Base-by-base conservation (phyloP, 2,797 vertebrate genomes). In the Scyliorhinus canicula region DNA sequence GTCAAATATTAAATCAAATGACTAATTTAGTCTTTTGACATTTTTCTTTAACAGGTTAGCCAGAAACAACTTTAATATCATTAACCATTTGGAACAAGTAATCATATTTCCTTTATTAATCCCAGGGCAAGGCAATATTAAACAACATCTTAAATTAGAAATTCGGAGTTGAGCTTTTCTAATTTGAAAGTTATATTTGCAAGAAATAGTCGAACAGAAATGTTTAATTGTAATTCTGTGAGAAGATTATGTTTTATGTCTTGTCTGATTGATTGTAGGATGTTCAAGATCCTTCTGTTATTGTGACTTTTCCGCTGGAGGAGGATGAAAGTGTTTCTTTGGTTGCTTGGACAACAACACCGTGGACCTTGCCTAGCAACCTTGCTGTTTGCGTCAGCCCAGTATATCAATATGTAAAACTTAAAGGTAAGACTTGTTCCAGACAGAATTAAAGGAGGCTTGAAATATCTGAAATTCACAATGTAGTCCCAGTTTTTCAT, bases 341-440 rank as follows among this genome's bases (percentile, higher is more conserved):
- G 95, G 98, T 99, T 67, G 99, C 99, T 90, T 99, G 99, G 99
- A 99, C 99, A 77, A 99, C 99, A 79, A 99, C 99, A n/a, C 99
- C 99, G 0, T 99, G 99, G 99, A 99, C 99, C 52, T 97, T 99
- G 79, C 99, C 99, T 3, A 99, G 99, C 96, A 99, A 99, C 95
- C 96, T 99, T 97, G 98, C 99, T 16, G 96, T 99, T 9, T 99
- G 99, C 55, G 98, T 99, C 95, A 99, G 99, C 96, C 97, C 99
- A 0, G 98, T 99, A 5, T 95, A 98, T 52, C 96, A 97, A 0
- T 99, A 99, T 77, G 97, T 99, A 50, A 98, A 98, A 96, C 96
- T 99, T 96, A 98, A 97, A 99, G 99, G 99, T 98, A 96, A 97
- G 97, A 31, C 28, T 74, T 94, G n/a, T 28, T 91, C 21, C 40